phyloP scores from a whole-genome alignment of 2,797 vertebrate species.

The Tapera naevia region DNA sequence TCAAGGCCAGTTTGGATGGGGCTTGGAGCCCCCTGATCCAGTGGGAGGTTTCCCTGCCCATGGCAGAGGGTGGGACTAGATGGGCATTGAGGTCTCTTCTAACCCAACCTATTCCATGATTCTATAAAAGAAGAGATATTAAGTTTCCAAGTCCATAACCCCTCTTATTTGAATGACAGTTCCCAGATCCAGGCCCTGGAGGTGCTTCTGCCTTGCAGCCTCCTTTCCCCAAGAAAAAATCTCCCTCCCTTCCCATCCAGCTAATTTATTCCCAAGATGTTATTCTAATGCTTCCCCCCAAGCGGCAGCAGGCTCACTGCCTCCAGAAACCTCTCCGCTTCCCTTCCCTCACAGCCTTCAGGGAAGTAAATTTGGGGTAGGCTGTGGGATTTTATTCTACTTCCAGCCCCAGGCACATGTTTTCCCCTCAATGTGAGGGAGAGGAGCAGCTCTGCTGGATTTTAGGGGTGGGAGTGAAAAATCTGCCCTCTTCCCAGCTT shows the following conservation, averaged over 20 bases:
- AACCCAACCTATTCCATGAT: too few species aligned
- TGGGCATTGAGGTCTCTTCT: too few species aligned
- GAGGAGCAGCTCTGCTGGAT: too few species aligned
- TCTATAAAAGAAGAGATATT: too few species aligned
- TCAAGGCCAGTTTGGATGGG: too few species aligned
- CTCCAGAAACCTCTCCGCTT: neutral
- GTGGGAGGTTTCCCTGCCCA: too few species aligned
- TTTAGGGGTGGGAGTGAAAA: too few species aligned
- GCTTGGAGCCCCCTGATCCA: too few species aligned
- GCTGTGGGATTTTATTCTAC: accelerated
- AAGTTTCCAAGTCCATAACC: neutral
- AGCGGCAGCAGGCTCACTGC: neutral
- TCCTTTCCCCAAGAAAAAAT: neutral
- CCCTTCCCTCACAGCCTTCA: neutral
- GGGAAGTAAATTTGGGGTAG: too few species aligned
- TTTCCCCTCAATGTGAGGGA: too few species aligned
- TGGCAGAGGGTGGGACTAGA: too few species aligned
- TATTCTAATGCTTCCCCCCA: neutral
- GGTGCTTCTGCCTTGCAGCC: neutral
- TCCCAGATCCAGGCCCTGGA: neutral
- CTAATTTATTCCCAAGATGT: neutral
- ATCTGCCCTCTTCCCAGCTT: too few species aligned
- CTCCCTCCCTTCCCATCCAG: neutral
- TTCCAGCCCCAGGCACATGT: neutral
- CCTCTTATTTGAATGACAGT: neutral